Evolutionary conservation across 2,113 vertebrate species (phyloP).

Genomic region (Shinisaurus crocodilurus): DNA sequence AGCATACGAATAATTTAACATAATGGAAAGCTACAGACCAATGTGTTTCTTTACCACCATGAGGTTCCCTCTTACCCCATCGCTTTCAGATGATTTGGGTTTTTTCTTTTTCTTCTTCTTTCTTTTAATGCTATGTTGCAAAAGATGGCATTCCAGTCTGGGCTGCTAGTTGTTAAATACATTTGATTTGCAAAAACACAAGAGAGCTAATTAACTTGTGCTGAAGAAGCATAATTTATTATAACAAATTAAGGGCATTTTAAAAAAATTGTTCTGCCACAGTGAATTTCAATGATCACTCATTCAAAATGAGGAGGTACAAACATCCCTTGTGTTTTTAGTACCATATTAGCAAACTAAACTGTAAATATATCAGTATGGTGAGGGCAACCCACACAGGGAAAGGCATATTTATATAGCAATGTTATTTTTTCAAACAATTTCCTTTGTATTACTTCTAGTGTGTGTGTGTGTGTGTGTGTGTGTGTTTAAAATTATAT

Average conservation of each 20-base stretch:
- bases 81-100: constrained; percentile 33
- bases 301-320: constrained; percentile 61
- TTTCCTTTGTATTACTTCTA: constrained; percentile 23
- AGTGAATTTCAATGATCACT: constrained; percentile 63
- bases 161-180: constrained; percentile 62
- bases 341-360: constrained; percentile 55
- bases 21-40: constrained; percentile 11
- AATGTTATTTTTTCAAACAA: background rate
- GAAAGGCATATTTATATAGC: constrained; percentile 21
- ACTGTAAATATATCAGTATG: constrained; percentile 54
- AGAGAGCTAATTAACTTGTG: constrained; percentile 70
- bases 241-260: constrained; percentile 70
- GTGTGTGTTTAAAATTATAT: background rate
- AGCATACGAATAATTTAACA: constrained; percentile 19
- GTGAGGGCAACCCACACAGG: constrained; percentile 32
- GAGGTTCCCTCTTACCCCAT: constrained; percentile 42
- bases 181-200: constrained; percentile 69
- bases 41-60: background rate
- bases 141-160: constrained; percentile 59
- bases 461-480: background rate
- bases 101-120: constrained; percentile 1
- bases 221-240: constrained; percentile 67
- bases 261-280: constrained; percentile 58
- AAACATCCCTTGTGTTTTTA: constrained; percentile 63
- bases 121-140: constrained; percentile 60